Base-by-base conservation (phyloP, 2,113 vertebrate species). In the Urocitellus parryii region DNA sequence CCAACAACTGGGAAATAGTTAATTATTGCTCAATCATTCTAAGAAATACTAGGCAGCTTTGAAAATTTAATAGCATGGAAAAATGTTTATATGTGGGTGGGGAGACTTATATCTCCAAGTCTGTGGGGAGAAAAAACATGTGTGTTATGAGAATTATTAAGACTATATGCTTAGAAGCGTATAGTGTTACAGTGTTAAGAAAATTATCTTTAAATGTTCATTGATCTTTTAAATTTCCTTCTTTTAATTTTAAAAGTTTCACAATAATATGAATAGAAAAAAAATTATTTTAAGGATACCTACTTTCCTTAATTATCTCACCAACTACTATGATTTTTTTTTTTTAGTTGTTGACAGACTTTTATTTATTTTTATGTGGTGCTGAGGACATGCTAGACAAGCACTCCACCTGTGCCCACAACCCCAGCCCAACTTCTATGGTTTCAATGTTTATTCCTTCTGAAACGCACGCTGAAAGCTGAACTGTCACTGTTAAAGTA, bases 281-380 rank as follows among this genome's bases (percentile, higher is more conserved):
- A 85, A 7, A 22, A 34, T 89, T 89, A 32, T 56, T 63, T 61
- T 90, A 86, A 93, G 81, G 37, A 22, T 29, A 42, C 22, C 27
- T 70, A 53, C 42, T 63, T 95, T 91, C 74, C 53, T 89, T 76
- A 58, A 88, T 92, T 93, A 82, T 82, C 90, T 91, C 51, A 87
- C 27, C 42, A 65, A 72, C 18, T 81, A 70, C 70, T 83, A 51
- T 51, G 48, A 2, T 51, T 11, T 51, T 51, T 51, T 51, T 51
- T 51, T 51, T 51, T 51, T 51, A 51, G 48, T 51, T 51, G 48
- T 51, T 51, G 48, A 51, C 12, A 51, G 48, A 51, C 48, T 51
- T 51, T 2, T 51, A 51, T 51, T 51, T 51, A 51, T 51, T 51
- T 51, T 51, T 51, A 51, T 13, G 48, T 51, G 48, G 11, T 51